These are phyloP conservation scores for Ips nitidus DNA, from an alignment of 1,140 invertebrate species.

Conservation along the genomic window DNA sequence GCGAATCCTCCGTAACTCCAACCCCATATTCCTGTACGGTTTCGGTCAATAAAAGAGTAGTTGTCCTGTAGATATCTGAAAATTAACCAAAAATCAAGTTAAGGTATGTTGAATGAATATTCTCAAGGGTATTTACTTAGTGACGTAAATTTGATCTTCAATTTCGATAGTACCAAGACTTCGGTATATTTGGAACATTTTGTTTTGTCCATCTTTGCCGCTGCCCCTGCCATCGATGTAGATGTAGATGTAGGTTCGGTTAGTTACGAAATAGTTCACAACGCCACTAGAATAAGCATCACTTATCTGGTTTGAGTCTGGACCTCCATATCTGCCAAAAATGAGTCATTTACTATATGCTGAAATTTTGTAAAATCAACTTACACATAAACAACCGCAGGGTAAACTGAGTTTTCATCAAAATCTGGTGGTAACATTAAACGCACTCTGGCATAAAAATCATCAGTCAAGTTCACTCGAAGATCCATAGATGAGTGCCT, in stretches of 20 bases:
- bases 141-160: constrained; percentile 80
- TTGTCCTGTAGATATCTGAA: constrained; percentile 61
- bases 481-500: constrained; percentile 64
- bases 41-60: constrained; percentile 65
- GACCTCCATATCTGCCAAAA: constrained; percentile 76
- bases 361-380: constrained; percentile 48
- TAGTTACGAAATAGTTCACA: constrained; percentile 79
- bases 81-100: neutral
- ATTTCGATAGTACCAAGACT: constrained; percentile 87
- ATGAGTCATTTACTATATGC: constrained; percentile 2
- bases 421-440: constrained; percentile 72
- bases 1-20: constrained; percentile 95
- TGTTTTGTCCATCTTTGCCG: constrained; percentile 78
- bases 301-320: constrained; percentile 75
- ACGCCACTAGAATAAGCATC: constrained; percentile 77
- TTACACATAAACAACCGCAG: constrained; percentile 84
- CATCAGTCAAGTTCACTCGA: constrained; percentile 65
- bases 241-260: constrained; percentile 80
- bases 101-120: neutral
- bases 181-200: constrained; percentile 80
- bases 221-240: constrained; percentile 88
- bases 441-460: constrained; percentile 68
- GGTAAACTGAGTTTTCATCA: constrained; percentile 70
- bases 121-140: constrained; percentile 59
- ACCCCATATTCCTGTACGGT: constrained; percentile 81